Evolutionary conservation across 2,113 vertebrate genomes (phyloP), one percentile per base, ranked within the genome.

Genomic region (Hippocampus abdominalis): DNA sequence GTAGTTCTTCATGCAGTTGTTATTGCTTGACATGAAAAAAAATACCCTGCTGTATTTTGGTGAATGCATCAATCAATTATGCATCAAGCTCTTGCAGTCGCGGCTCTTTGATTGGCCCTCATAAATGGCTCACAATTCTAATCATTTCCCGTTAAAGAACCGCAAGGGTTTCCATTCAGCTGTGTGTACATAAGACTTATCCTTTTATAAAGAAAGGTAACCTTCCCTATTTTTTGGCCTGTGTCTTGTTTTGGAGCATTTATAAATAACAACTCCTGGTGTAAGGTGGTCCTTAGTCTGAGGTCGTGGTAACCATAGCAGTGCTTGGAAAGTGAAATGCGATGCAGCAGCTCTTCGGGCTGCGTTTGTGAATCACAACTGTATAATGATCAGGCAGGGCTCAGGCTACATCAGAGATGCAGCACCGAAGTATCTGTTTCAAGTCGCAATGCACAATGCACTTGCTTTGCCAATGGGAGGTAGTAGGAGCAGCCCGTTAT

Each of bases 251-350:
- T 86, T 78, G 84, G 74, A 71, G 51, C 18, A 25, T 29, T 59
- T 40, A 15, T 54, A 32, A 32, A 23, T 4, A 51, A 21, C 64
- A 56, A 53, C 29, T 32, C 1, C 16, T 57, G 42, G 75, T 81
- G 73, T 79, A 86, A 62, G 21, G 70, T 90, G 86, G 84, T 91
- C 83, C 85, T 86, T 83, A 74, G 89, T 89, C 86, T 88, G 89
- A 91, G 86, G 89, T 84, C 75, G 80, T 74, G 84, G 91, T 92
- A 91, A 91, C 91, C 86, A 88, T 91, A 92, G 91, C 85, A 89
- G 84, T 77, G 84, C 84, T 90, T 90, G 90, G 91, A 92, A 92
- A 92, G 91, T 92, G 91, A 92, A 92, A 92, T 89, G 83, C 12
- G 90, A 92, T 82, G 84, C 87, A 75, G 64, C 42, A 64, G 81